Evolutionary conservation across 2,797 vertebrate species (phyloP).

Genomic region (Sebastolobus alascanus): DNA sequence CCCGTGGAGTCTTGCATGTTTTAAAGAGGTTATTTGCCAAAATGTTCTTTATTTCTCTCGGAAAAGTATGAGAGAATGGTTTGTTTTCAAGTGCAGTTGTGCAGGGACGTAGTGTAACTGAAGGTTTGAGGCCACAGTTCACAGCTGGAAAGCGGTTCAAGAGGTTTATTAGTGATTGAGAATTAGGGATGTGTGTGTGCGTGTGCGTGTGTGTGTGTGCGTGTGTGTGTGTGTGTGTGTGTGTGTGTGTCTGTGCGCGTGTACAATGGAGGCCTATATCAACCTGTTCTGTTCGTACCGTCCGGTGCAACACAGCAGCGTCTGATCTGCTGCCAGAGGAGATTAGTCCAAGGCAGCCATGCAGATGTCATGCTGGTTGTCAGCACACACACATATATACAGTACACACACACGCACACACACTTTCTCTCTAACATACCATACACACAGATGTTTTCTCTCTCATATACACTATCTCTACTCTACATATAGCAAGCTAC

Average conservation of each 20-base stretch:
- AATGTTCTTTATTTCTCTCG: background rate
- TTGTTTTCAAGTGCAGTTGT: background rate
- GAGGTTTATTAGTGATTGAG: conserved; percentile 39
- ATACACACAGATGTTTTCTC: conserved; percentile 2
- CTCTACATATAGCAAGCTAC: background rate
- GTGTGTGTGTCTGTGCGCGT: background rate
- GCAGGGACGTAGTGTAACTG: background rate
- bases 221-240: background rate
- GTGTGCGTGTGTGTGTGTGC: background rate
- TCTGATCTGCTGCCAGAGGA: conserved; percentile 71
- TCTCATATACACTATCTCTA: background rate
- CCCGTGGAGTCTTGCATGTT: background rate
- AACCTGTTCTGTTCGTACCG: conserved; percentile 30
- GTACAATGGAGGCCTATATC: conserved; percentile 52
- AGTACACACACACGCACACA: conserved; percentile 1
- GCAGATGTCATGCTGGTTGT: conserved; percentile 33
- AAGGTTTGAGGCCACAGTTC: conserved; percentile 20
- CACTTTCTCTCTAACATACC: conserved; percentile 10
- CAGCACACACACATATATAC: conserved; percentile 4
- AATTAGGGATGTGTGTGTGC: conserved; percentile 8
- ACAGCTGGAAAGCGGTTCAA: conserved; percentile 42
- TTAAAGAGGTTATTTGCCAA: background rate
- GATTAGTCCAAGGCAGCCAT: conserved; percentile 52
- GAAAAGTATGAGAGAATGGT: background rate
- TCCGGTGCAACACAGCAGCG: conserved; percentile 32